Percentiles rank a stretch among this genome's conserved stretches.
Conservation (phyloP, 2,888 invertebrate genomes). For the Rotaria sp. region DNA sequence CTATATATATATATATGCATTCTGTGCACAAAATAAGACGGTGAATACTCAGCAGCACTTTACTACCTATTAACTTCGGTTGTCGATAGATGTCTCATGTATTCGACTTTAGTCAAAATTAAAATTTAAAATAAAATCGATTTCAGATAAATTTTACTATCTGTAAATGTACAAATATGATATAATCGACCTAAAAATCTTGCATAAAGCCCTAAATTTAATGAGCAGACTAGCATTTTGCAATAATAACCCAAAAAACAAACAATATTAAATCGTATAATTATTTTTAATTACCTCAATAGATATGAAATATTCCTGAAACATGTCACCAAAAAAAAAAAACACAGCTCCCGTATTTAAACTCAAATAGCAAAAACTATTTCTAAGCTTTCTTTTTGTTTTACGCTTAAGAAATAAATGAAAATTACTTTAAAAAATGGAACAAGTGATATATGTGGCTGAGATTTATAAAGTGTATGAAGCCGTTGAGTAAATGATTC, state of each 20-base stretch:
- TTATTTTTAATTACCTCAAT: neutral
- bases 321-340: neutral
- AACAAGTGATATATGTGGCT: conserved; percentile 16
- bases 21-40: neutral
- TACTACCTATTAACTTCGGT: no score
- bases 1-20: no score
- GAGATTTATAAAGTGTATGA: conserved; percentile 21
- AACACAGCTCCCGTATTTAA: neutral
- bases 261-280: neutral
- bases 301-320: neutral
- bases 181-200: neutral
- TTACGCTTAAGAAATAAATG: neutral
- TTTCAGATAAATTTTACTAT: no score
- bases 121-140: no score
- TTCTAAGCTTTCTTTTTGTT: neutral
- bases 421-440: conserved; percentile 16
- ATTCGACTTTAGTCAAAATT: neutral
- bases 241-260: neutral
- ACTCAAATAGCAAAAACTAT: neutral
- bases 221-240: neutral
- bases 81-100: neutral
- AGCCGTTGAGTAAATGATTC: neutral
- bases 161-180: neutral
- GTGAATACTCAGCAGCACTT: neutral
- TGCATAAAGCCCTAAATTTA: neutral